Base-by-base conservation (phyloP, 2,888 invertebrate species). In the Eurytoma adleriae region DNA sequence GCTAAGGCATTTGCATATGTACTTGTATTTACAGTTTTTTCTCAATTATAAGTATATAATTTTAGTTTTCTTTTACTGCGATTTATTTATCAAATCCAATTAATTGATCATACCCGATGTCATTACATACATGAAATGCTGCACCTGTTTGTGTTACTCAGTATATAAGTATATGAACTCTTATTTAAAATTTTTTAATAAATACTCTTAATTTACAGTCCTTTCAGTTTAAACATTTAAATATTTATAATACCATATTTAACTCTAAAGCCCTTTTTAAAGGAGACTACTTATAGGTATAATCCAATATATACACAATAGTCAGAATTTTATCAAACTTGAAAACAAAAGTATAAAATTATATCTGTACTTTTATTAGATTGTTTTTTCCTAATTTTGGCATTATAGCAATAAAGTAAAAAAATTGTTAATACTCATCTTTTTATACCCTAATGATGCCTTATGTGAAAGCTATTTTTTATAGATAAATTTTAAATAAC, bases 11-110 rank as follows among this genome's bases (percentile, higher is more conserved):
- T 71, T 62, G 48, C 40, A 40, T 40, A 40, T 62, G 52, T 30
- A 72, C 18, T 75, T 67, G 20, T 87, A 87, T 86, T 81, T 86
- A 86, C 86, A 87, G 80, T 83, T 80, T 83, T 48, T 83, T 82
- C 74, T 85, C 67, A 82, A 75, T 82, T 80, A 62, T 74, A 83
- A 70, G 10, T 1, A 7, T 40, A 40, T 40, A 40, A 73, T 78
- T 82, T 68, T 81, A 61, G 66, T 83, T 50, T 69, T 83, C 40
- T 59, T 50, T 61, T 81, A 66, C 74, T 81, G 67, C 79, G 30
- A 78, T 82, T 76, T 72, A 61, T 72, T 61, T 84, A 84, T 80
- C 82, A 66, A 81, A 84, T 82, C 77, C 83, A 84, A 73, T 59
- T 56, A 67, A 80, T 62, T 79, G 62, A 78, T 75, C 80, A 83